Evolutionary conservation across 1,140 invertebrate genomes (phyloP).

Genomic region (Drosophila nigromelanica): DNA sequence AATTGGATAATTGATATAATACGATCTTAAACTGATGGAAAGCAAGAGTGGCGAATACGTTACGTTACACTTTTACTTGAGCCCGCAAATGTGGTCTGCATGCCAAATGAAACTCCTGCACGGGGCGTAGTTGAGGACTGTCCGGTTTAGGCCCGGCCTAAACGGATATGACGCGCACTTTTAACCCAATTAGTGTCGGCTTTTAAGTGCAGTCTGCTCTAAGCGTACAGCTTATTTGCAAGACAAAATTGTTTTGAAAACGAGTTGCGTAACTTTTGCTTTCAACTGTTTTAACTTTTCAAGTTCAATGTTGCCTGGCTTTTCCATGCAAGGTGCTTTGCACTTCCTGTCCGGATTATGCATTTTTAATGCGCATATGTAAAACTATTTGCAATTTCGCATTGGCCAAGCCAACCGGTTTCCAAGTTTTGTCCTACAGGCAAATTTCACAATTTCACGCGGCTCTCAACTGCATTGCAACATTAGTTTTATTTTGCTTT

Average conservation of each 20-base stretch:
- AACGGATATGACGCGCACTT: conserved; percentile 53
- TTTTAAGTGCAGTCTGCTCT: conserved; percentile 1
- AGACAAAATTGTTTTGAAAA: conserved; percentile 6
- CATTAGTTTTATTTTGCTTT: conserved; percentile 40
- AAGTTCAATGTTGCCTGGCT: conserved; percentile 70
- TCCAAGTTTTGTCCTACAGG: conserved; percentile 49
- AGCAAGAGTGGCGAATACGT: conserved; percentile 30
- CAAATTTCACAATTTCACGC: conserved; percentile 69
- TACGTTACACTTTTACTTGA: conserved; percentile 39
- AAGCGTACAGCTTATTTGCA: conserved; percentile 16
- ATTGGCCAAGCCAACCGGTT: conserved; percentile 15
- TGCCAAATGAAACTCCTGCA: not conserved
- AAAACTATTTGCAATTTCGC: conserved; percentile 25
- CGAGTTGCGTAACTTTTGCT: conserved; percentile 64
- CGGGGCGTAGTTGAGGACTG: not conserved
- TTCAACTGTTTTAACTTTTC: conserved; percentile 32
- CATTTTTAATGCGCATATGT: conserved; percentile 49
- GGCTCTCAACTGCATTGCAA: conserved; percentile 49
- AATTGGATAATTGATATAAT: conserved; percentile 81
- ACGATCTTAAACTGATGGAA: conserved; percentile 59
- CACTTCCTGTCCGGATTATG: conserved; percentile 56
- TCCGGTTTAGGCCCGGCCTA: not conserved
- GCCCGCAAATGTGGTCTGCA: not conserved
- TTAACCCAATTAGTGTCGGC: conserved; percentile 63
- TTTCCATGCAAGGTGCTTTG: conserved; percentile 41